These are phyloP conservation scores for Eilema depressum DNA, from an alignment of 2,888 invertebrate species.

Conservation along the genomic window DNA sequence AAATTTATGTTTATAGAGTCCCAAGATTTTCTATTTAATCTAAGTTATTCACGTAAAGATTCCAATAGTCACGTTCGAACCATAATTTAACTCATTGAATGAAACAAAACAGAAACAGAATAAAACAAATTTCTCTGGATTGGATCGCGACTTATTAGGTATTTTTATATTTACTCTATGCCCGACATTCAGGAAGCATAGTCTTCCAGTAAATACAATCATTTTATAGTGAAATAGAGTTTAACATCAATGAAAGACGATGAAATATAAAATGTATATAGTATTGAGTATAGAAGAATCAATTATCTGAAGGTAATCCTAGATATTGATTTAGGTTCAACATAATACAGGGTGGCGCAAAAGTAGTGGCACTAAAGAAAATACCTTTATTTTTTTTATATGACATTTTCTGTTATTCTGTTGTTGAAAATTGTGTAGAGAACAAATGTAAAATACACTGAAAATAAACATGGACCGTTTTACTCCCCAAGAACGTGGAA, in stretches of 20 bases:
- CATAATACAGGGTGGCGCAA: no score
- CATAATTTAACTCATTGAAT: conserved; percentile 47
- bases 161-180: background rate
- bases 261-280: no score
- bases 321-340: background rate
- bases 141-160: background rate
- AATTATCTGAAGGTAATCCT: background rate
- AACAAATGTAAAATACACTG: no score
- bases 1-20: background rate
- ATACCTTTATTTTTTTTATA: no score
- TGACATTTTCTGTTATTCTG: no score
- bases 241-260: no score
- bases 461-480: no score
- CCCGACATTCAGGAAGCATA: background rate
- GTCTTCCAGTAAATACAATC: background rate
- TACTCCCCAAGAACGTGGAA: no score
- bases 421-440: no score
- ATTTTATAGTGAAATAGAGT: background rate
- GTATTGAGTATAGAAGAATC: background rate
- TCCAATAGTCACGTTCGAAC: conserved; percentile 37
- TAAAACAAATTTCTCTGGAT: background rate
- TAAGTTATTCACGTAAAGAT: conserved; percentile 13
- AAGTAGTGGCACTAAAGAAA: no score
- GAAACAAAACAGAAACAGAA: background rate
- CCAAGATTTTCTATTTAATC: background rate